These are phyloP conservation scores for Pipra filicauda DNA, from an alignment of 2,113 vertebrate species.

Conservation along the genomic window DNA sequence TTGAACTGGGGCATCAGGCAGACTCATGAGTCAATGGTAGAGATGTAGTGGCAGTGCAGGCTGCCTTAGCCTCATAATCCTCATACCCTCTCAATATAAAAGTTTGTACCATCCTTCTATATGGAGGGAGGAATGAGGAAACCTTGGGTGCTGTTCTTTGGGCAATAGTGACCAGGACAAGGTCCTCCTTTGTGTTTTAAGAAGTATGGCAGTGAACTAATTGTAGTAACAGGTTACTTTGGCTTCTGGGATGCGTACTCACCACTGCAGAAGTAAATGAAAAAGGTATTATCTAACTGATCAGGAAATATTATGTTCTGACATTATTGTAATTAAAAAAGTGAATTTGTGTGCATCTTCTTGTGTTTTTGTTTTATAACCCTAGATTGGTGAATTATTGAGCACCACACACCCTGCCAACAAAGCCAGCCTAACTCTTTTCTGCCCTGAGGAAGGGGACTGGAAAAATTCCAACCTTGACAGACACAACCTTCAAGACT, in stretches of 20 bases:
- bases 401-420: conserved; percentile 94
- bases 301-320: background rate
- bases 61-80: background rate
- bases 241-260: background rate
- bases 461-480: conserved; percentile 97
- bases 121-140: background rate
- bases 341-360: background rate
- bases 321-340: background rate
- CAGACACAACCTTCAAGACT: conserved; percentile 96
- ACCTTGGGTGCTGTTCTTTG: background rate
- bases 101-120: background rate
- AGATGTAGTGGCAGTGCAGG: background rate
- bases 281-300: background rate
- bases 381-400: conserved; percentile 92
- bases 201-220: background rate
- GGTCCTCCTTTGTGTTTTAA: background rate
- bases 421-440: conserved; percentile 93
- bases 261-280: background rate
- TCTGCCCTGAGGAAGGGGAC: conserved; percentile 93
- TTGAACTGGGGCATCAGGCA: background rate
- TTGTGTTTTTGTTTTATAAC: conserved; percentile 18
- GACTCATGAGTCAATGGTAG: background rate
- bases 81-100: background rate
- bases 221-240: background rate
- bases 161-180: background rate